These are phyloP conservation scores for Chydorus sphaericus DNA, from an alignment of 2,888 invertebrate species.

Conservation along the genomic window DNA sequence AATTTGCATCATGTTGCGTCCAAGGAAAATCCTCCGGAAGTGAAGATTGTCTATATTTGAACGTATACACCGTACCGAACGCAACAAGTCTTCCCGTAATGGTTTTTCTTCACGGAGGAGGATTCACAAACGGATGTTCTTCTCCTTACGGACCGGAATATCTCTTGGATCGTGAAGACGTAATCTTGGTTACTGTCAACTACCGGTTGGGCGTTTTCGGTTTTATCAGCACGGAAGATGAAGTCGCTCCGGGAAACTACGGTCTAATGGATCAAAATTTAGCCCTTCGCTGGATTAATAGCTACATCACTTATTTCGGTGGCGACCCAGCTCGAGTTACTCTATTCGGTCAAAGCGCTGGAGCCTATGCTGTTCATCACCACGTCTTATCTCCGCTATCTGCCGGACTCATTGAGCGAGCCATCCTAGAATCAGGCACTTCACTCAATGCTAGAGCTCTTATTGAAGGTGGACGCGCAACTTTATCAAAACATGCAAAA, in stretches of 20 bases:
- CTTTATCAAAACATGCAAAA: too few species aligned
- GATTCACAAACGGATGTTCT: conserved; percentile 13
- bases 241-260: conserved; percentile 49
- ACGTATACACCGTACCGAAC: conserved; percentile 16
- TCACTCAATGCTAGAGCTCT: too few species aligned
- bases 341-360: conserved; percentile 25
- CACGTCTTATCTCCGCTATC: too few species aligned
- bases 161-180: conserved; percentile 20
- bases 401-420: too few species aligned
- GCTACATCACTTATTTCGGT: conserved; percentile 23
- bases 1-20: neutral
- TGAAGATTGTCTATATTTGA: conserved; percentile 20
- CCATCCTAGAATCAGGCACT: too few species aligned
- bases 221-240: conserved; percentile 45
- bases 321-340: conserved; percentile 24
- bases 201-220: conserved; percentile 41
- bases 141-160: conserved; percentile 20
- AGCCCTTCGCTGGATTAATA: conserved; percentile 24
- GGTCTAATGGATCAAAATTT: conserved; percentile 24
- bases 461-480: too few species aligned
- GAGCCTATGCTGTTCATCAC: conserved; percentile 23
- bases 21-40: conserved; percentile 14
- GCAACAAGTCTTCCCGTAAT: conserved; percentile 20
- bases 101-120: conserved; percentile 26
- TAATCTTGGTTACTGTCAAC: conserved; percentile 32